phyloP scores from a whole-genome alignment of 2,113 vertebrate genomes.

The Callorhinus ursinus region DNA sequence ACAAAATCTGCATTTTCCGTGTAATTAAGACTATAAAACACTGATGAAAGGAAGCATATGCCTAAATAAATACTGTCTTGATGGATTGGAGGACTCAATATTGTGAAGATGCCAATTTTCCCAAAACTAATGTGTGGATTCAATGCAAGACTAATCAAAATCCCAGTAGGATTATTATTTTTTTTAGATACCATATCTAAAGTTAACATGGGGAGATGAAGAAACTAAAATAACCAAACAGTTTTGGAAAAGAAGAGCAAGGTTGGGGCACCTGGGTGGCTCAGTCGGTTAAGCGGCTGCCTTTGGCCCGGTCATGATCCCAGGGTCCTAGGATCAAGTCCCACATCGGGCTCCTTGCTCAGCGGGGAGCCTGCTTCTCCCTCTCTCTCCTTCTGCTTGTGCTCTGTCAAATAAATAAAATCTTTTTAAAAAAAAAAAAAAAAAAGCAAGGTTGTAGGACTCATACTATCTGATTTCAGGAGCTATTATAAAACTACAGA shows the following conservation, averaged over 20 bases:
- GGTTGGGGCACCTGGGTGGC: not conserved
- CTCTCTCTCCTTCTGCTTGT: too few relatives aligned
- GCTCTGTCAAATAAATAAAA: too few relatives aligned
- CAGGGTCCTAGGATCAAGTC: too few relatives aligned
- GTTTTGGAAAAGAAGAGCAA: not conserved
- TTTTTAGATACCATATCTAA: not conserved
- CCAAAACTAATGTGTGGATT: not conserved
- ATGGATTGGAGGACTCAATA: not conserved
- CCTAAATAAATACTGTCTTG: not conserved
- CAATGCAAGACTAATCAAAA: not conserved
- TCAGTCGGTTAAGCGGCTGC: too few relatives aligned
- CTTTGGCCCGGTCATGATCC: too few relatives aligned
- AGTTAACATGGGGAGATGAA: not conserved
- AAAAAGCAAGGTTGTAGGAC: not conserved
- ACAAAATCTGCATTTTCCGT: slow-evolving; percentile 10
- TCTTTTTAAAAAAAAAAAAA: too few relatives aligned
- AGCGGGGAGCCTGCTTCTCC: too few relatives aligned
- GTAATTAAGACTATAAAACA: not conserved
- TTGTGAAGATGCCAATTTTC: not conserved
- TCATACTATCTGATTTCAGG: not conserved
- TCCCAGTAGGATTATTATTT: not conserved
- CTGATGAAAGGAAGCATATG: not conserved
- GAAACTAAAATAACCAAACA: not conserved
- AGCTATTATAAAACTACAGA: not conserved
- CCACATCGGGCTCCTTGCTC: too few relatives aligned